These are phyloP conservation scores for Penaeus japonicus DNA, from an alignment of 1,140 invertebrate species.

Conservation along the genomic window DNA sequence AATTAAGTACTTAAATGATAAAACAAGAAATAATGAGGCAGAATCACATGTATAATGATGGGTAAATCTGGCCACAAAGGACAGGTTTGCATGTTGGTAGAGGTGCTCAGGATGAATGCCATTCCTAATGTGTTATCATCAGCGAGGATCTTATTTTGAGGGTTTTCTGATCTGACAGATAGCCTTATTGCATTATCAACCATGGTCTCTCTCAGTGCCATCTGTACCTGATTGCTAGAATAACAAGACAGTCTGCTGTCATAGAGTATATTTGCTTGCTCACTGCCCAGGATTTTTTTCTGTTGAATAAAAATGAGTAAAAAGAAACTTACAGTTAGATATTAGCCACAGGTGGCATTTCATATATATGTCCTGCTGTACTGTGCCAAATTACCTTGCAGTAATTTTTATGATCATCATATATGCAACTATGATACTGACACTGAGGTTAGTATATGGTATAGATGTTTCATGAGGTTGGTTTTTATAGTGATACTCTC, in stretches of 20 bases:
- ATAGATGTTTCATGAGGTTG: constrained; percentile 19
- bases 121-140: neutral
- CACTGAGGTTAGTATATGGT: neutral
- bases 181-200: constrained; percentile 12
- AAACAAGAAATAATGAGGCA: neutral
- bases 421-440: constrained; percentile 27
- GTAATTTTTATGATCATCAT: constrained; percentile 29
- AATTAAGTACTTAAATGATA: constrained; percentile 2
- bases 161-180: constrained; percentile 20
- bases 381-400: constrained; percentile 44
- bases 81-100: neutral
- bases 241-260: constrained; percentile 24
- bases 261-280: constrained; percentile 35
- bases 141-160: neutral
- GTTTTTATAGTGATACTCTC: constrained; percentile 20
- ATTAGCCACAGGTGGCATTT: constrained; percentile 13
- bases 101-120: neutral
- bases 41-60: constrained; percentile 20
- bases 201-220: constrained; percentile 16
- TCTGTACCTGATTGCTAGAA: constrained; percentile 40
- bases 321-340: neutral
- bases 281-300: constrained; percentile 38
- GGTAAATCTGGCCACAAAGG: constrained; percentile 51
- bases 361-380: constrained; percentile 21
- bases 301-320: neutral